Conservation (phyloP, 53 echinoderm and acorn worm genomes). For the Pentamera pediparva region DNA sequence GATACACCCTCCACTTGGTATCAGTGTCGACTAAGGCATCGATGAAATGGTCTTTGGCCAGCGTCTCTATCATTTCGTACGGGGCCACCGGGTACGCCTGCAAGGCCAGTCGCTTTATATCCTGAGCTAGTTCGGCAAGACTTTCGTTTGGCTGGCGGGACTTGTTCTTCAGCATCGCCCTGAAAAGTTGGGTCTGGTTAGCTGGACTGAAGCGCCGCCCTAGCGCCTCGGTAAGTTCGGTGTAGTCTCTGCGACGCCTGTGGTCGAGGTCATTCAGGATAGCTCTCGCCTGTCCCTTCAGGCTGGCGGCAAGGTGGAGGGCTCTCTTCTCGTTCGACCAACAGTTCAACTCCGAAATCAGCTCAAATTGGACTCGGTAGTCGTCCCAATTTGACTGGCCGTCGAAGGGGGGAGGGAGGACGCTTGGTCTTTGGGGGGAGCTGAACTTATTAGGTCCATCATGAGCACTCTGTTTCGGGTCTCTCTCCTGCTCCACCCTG, state of each 20-base stretch:
- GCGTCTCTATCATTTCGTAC: slow-evolving; percentile 30
- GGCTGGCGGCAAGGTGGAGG: neutral
- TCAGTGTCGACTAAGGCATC: slow-evolving; percentile 43
- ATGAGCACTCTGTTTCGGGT: too few relatives aligned
- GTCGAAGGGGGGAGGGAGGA: neutral
- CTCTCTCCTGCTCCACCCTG: too few relatives aligned
- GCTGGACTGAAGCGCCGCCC: slow-evolving; percentile 9
- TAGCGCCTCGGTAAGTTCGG: neutral
- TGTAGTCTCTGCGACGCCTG: neutral
- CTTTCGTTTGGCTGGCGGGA: slow-evolving; percentile 1
- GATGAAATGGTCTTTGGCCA: slow-evolving; percentile 51
- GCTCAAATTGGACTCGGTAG: slow-evolving; percentile 44
- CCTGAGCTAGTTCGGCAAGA: slow-evolving; percentile 19
- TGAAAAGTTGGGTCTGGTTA: slow-evolving; percentile 11
- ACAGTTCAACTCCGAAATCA: slow-evolving; percentile 42
- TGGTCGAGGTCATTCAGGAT: neutral
- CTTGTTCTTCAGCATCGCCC: slow-evolving; percentile 3
- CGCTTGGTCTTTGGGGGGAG: neutral
- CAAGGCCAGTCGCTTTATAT: slow-evolving; percentile 10
- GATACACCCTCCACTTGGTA: slow-evolving; percentile 32
- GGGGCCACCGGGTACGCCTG: slow-evolving; percentile 33
- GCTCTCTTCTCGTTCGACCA: slow-evolving; percentile 20
- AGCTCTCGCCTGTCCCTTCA: slow-evolving; percentile 10
- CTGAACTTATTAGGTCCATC: neutral
- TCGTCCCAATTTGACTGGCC: slow-evolving; percentile 32